Percentiles rank a stretch among this genome's conserved stretches.
These are phyloP conservation scores for Urophycis tenuis DNA, from an alignment of 2,797 vertebrate genomes.

Conservation along the genomic window DNA sequence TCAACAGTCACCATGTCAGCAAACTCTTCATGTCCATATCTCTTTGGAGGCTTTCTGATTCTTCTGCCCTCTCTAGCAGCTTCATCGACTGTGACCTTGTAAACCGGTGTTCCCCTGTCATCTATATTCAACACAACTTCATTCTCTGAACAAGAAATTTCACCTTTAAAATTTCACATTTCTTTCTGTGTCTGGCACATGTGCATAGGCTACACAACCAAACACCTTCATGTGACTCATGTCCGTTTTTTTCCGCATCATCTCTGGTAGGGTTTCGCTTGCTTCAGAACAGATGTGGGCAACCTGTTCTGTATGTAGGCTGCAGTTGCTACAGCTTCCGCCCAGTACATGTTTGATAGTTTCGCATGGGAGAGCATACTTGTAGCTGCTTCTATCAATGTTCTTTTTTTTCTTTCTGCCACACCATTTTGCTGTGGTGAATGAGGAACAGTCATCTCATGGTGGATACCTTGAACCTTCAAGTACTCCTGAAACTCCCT, in stretches of 20 bases:
- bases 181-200: conserved; percentile 24
- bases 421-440: conserved; percentile 41
- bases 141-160: background rate
- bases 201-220: conserved; percentile 40
- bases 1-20: conserved; percentile 37
- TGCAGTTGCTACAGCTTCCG: conserved; percentile 35
- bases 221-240: conserved; percentile 43
- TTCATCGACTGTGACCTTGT: conserved; percentile 3
- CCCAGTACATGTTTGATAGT: conserved; percentile 32
- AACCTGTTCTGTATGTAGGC: conserved; percentile 41
- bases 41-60: conserved; percentile 38
- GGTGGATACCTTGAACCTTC: conserved; percentile 41
- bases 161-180: conserved; percentile 31
- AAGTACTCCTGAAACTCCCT: conserved; percentile 41
- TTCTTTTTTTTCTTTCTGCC: conserved; percentile 39
- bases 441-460: conserved; percentile 35
- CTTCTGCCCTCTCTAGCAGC: background rate
- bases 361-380: conserved; percentile 36
- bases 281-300: conserved; percentile 36
- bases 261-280: conserved; percentile 33
- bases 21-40: conserved; percentile 44
- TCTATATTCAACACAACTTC: background rate
- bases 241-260: conserved; percentile 26
- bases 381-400: conserved; percentile 35
- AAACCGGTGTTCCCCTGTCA: conserved; percentile 2